A percentile compares a stretch with the other conserved stretches of the same genome.
These are phyloP conservation scores for Corythoichthys haematopterus DNA, from an alignment of 2,113 vertebrate genomes.

Conservation along the genomic window DNA sequence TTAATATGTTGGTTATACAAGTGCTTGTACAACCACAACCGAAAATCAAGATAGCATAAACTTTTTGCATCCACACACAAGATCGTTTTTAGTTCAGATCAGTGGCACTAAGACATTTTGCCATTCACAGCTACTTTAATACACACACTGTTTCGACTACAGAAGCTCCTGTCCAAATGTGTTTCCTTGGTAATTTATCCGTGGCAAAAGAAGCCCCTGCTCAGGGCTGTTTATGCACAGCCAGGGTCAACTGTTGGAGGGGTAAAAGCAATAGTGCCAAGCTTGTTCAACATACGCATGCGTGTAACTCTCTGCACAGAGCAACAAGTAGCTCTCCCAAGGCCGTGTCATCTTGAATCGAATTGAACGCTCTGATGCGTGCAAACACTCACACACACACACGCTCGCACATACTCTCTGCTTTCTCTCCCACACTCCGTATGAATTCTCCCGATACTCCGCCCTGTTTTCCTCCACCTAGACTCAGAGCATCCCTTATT, in stretches of 20 bases:
- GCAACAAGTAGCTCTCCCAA: constrained; percentile 47
- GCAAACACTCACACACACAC: constrained; percentile 22
- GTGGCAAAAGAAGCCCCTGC: too few relatives aligned
- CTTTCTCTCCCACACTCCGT: constrained; percentile 61
- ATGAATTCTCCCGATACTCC: constrained; percentile 52
- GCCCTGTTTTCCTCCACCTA: constrained; percentile 47
- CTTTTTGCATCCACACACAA: too few relatives aligned
- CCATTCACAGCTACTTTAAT: too few relatives aligned
- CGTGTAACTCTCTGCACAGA: constrained; percentile 34
- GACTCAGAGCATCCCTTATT: constrained; percentile 46
- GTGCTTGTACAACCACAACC: too few relatives aligned
- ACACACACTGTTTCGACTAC: neutral
- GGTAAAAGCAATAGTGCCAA: neutral
- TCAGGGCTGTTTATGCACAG: too few relatives aligned
- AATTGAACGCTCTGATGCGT: constrained; percentile 36
- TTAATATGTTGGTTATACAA: too few relatives aligned
- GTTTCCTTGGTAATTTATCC: too few relatives aligned
- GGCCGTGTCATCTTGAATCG: constrained; percentile 40
- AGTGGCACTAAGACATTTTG: too few relatives aligned
- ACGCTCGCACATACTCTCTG: constrained; percentile 23
- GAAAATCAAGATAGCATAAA: too few relatives aligned
- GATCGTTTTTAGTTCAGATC: too few relatives aligned
- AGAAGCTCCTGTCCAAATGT: too few relatives aligned
- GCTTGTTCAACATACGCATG: constrained; percentile 3
- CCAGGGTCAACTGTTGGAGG: neutral